Evolutionary conservation across 1,140 invertebrate genomes (phyloP), one percentile per base, ranked within the genome.

Genomic region (Littorina saxatilis): DNA sequence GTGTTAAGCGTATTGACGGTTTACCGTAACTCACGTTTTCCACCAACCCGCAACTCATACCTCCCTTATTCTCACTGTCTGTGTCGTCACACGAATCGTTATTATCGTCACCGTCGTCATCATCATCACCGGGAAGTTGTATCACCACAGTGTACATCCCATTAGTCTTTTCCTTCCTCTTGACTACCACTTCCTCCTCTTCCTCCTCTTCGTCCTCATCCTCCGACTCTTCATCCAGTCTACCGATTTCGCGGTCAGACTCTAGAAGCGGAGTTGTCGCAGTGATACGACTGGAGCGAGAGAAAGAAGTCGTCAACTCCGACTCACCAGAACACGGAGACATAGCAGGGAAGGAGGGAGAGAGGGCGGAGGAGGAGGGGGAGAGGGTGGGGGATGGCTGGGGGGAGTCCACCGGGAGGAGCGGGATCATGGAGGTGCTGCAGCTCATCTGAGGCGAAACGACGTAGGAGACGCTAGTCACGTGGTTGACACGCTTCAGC

Each of bases 141-240:
- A 98, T 99, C 80, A 99, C 92, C 88, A 98, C 98, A 74, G 97
- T 98, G 93, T 98, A 98, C 11, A 98, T 91, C 9, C 93, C 93
- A 61, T 90, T 82, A 91, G 80, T 93, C 92, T 74, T 89, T 70
- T 79, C 79, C 68, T 76, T 55, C 43, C 20, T 20, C 15, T 11
- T 80, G 52, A 37, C 40, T 23, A 11, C 7, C 37, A 32, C n/a
- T 4, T 2, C 50, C 2, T 63, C 15, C 3, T 52, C 74, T 20
- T 84, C 78, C 55, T 81, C 61, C 43, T 61, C 23, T 3, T 75
- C 73, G 3, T 72, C 68, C 5, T 72, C 68, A 20, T 47, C 39
- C 27, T 73, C 70, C 9, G 39, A 32, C 40, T 73, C 70, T 43
- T 73, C 70, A 9, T 47, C 80, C 50, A 20, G n/a, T 13, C 75